Conservation (phyloP, 2,888 invertebrate species). For the Molorchus minor region DNA sequence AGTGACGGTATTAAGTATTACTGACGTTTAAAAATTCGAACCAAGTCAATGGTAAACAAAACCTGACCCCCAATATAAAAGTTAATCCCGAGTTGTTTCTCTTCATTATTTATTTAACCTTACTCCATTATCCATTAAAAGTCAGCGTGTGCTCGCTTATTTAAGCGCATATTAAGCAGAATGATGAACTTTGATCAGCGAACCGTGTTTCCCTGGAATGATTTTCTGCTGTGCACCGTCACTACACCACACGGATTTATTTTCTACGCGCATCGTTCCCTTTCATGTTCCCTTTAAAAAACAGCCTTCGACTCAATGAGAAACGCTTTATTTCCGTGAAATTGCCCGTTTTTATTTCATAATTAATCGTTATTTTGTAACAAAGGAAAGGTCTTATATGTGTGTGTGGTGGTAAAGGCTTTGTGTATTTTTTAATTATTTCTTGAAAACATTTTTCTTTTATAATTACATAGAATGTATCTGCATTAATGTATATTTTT, state of each 20-base stretch:
- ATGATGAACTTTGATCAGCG: constrained; percentile 40
- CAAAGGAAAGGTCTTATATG: neutral
- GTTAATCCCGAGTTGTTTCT: constrained; percentile 19
- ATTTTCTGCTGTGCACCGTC: neutral
- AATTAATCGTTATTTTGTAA: neutral
- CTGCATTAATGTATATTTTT: too few species aligned
- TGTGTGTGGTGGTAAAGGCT: too few species aligned
- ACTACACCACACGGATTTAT: constrained; percentile 4
- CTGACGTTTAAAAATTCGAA: constrained; percentile 10
- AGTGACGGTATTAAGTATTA: too few species aligned
- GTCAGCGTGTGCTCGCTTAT: constrained; percentile 10
- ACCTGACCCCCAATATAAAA: constrained; percentile 16
- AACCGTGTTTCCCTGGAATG: constrained; percentile 32
- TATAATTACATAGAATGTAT: too few species aligned
- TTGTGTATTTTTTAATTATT: too few species aligned
- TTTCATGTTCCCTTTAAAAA: constrained; percentile 1
- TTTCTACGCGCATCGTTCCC: constrained; percentile 7
- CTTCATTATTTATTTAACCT: constrained; percentile 19
- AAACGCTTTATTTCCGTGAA: neutral
- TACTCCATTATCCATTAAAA: constrained; percentile 2
- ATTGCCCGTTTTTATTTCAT: neutral
- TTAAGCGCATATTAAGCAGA: constrained; percentile 30
- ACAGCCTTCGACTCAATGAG: neutral
- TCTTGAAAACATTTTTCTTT: too few species aligned
- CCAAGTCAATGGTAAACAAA: constrained; percentile 11